Evolutionary conservation across 1,140 invertebrate genomes (phyloP), one percentile per base, ranked within the genome.

Genomic region (Antheraea pernyi): DNA sequence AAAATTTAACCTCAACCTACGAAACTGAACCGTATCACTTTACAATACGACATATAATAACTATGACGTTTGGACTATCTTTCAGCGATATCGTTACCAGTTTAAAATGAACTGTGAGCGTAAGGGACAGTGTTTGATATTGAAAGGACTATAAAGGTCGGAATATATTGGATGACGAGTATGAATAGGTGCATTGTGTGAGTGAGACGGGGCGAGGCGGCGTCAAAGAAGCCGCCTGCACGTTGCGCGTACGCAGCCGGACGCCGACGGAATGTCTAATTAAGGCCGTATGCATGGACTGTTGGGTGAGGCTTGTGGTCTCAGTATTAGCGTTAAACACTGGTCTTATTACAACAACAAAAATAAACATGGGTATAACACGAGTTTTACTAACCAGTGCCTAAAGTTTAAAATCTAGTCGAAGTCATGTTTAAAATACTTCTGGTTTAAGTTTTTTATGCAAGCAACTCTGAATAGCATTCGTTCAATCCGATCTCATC

Each of bases 231-330:
- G 82, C 85, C 88, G 86, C 86, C 80, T 67, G 78, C 74, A 64
- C 71, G 77, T 75, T 83, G 84, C 87, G 87, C 89, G 88, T 85
- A 89, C 88, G 88, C 86, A 82, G 76, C 84, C 88, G 80, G 85
- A 88, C 86, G 88, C 83, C 83, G 81, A 70, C 77, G 83, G 89
- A 90, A 91, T 91, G 86, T 86, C 85, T 91, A 91, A 90, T 90
- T 91, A 89, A 90, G 86, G 85, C 86, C 88, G 89, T 87, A 90
- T 91, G 89, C 89, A 86, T 88, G 86, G 88, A 89, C 86, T 84
- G 81, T 74, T 70, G 81, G 73, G 75, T 79, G 76, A 75, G 75
- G 74, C 58, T 66, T 68, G 64, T 69, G 82, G 80, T 81, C 19
- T 67, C 74, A 81, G 36, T 71, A 53, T 19, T 36, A 72, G 73